Conservation (phyloP, 2,113 vertebrate species). For the Jacana jacana region DNA sequence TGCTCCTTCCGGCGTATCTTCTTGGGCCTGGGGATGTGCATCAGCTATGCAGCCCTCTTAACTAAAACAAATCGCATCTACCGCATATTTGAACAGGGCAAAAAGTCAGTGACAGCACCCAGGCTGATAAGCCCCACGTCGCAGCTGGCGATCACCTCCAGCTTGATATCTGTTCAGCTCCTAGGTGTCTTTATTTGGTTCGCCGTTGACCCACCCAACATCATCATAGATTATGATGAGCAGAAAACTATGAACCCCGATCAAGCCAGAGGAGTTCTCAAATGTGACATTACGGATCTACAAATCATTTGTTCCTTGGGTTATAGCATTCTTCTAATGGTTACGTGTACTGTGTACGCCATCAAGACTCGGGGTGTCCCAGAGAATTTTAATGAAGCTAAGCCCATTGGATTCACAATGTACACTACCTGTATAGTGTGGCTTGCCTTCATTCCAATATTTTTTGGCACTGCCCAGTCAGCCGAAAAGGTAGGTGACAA, state of each 20-base stretch:
- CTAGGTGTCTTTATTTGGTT: slow-evolving; percentile 95
- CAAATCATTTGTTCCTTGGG: slow-evolving; percentile 97
- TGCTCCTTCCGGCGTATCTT: slow-evolving; percentile 93
- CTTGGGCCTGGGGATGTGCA: slow-evolving; percentile 94
- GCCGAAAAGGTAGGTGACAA: slow-evolving; percentile 91
- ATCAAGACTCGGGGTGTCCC: slow-evolving; percentile 98
- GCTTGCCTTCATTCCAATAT: slow-evolving; percentile 98
- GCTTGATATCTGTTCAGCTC: slow-evolving; percentile 91
- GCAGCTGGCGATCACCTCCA: slow-evolving; percentile 92
- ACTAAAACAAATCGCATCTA: slow-evolving; percentile 98
- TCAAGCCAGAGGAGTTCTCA: slow-evolving; percentile 88
- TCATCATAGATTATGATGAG: slow-evolving; percentile 92
- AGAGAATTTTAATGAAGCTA: slow-evolving; percentile 97
- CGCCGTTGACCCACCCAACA: slow-evolving; percentile 91
- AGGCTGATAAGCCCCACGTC: slow-evolving; percentile 93
- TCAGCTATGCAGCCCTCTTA: slow-evolving; percentile 93
- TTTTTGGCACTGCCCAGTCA: slow-evolving; percentile 96
- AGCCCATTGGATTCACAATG: slow-evolving; percentile 98
- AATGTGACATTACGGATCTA: slow-evolving; percentile 96
- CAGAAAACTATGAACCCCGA: slow-evolving; percentile 91
- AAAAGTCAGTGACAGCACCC: slow-evolving; percentile 92
- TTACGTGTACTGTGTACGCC: slow-evolving; percentile 96
- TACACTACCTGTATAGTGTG: slow-evolving; percentile 98
- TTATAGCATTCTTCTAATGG: slow-evolving; percentile 97
- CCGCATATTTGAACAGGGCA: slow-evolving; percentile 95